phyloP scores from a whole-genome alignment of 1,140 invertebrate genomes.

The Drosophila repleta region DNA sequence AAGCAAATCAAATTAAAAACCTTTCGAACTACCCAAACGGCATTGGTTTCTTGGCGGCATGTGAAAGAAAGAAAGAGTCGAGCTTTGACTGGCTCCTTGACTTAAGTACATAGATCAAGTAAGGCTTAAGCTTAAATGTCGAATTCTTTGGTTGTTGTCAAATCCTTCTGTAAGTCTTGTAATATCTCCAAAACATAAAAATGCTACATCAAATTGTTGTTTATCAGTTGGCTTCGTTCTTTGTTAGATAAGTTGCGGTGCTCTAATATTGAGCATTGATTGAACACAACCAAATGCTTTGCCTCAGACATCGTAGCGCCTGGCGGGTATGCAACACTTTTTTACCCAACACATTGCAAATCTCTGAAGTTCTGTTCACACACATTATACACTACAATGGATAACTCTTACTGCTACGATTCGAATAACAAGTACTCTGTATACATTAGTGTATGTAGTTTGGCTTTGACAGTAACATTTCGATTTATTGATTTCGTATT shows the following conservation, averaged over 20 bases:
- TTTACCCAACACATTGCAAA: no score
- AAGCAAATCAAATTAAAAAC: constrained; percentile 43
- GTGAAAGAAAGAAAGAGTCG: constrained; percentile 50
- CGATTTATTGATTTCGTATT: constrained; percentile 39
- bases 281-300: not conserved
- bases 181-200: constrained; percentile 17
- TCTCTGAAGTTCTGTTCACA: not conserved
- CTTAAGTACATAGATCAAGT: constrained; percentile 12
- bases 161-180: constrained; percentile 73
- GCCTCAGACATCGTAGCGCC: constrained; percentile 17
- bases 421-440: constrained; percentile 8
- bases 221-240: constrained; percentile 47
- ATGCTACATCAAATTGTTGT: constrained; percentile 28
- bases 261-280: no score
- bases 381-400: constrained; percentile 18
- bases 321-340: constrained; percentile 32
- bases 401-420: constrained; percentile 17
- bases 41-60: constrained; percentile 85
- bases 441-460: constrained; percentile 34
- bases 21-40: constrained; percentile 81
- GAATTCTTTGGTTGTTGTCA: constrained; percentile 51
- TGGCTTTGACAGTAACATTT: constrained; percentile 15
- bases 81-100: not conserved
- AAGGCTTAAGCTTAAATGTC: constrained; percentile 25
- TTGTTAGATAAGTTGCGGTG: no score